Base-by-base conservation (phyloP, 2,797 vertebrate genomes). In the Lacerta bilineata region DNA sequence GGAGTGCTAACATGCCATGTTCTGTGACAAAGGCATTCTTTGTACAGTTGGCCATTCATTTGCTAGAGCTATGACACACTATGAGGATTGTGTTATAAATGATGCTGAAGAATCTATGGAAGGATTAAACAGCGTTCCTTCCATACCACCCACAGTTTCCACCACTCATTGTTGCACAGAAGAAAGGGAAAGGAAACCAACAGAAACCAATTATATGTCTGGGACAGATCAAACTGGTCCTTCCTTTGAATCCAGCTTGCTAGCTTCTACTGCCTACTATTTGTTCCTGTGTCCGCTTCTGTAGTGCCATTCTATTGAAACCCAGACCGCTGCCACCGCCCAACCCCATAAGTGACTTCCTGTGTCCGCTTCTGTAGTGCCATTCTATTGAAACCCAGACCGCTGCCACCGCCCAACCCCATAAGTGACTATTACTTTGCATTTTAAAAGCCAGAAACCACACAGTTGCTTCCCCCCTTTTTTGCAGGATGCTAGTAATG, bases 1-100 rank as follows among this genome's bases (percentile, higher is more conserved):
- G 81, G 87, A 95, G 91, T 90, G 93, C 77, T 87, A 95, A 92
- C 87, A 89, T 91, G 36, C 5, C 55, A 68, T 89, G 76, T 91
- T 90, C 92, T 94, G 90, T 13, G 85, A 84, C 5, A 93, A 94
- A 95, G 94, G 36, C 90, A 41, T 90, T 79, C 43, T 88, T 90
- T 11, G 90, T 90, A 82, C 25, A 23, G 89, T 90, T 91, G 95
- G 78, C 27, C 91, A 91, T 87, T 93, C 89, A 91, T 90, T 95
- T 93, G 75, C 85, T 85, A 41, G 41, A 88, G 3, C 39, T 64
- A 80, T 1, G 1, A 86, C 88, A 91, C 74, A 0, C 84, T 72
- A 86, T 94, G 59, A 83, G 55, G 55, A 17, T 25, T 91, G 20
- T 82, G 75, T 78, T 86, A 88, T 3, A 89, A 81, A 86, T 6